These are phyloP conservation scores for Epinephelus cyanopodus DNA, from an alignment of 2,113 vertebrate genomes.

Conservation along the genomic window DNA sequence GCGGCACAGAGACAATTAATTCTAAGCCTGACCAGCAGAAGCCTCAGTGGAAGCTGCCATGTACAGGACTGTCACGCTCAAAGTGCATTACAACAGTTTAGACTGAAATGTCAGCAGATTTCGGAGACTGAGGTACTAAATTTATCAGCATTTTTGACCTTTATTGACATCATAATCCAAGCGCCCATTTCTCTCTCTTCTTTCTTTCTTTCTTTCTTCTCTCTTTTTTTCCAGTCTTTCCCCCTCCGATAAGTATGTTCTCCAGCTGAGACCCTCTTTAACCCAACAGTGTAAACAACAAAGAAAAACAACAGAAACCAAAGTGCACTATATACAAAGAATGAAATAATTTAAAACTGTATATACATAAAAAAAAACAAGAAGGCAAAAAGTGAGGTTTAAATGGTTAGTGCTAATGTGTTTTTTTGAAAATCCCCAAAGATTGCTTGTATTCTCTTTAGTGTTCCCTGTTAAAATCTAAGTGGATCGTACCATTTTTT, in stretches of 20 bases:
- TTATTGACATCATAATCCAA: neutral
- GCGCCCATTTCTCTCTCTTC: neutral
- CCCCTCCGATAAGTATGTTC: constrained; percentile 17
- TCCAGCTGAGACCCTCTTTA: constrained; percentile 19
- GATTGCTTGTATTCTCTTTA: constrained; percentile 14
- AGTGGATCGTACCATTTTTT: constrained; percentile 16
- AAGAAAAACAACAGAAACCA: constrained; percentile 18
- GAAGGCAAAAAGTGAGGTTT: constrained; percentile 79
- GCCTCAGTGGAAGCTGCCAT: neutral
- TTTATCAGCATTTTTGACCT: neutral
- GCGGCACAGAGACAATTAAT: neutral
- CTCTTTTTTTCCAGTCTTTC: constrained; percentile 32
- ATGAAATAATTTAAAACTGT: constrained; percentile 83
- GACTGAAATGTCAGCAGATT: constrained; percentile 25
- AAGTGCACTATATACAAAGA: constrained; percentile 72
- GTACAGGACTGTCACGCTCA: constrained; percentile 17
- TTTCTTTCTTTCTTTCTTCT: neutral
- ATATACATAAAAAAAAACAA: constrained; percentile 75
- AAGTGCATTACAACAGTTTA: constrained; percentile 21
- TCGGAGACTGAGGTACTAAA: constrained; percentile 37
- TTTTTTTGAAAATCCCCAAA: constrained; percentile 28
- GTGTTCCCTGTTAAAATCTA: constrained; percentile 13
- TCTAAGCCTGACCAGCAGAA: neutral
- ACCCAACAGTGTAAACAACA: constrained; percentile 69
- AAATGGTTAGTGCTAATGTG: constrained; percentile 62